phyloP scores from a whole-genome alignment of 1,140 invertebrate genomes.

The Lethrus apterus region DNA sequence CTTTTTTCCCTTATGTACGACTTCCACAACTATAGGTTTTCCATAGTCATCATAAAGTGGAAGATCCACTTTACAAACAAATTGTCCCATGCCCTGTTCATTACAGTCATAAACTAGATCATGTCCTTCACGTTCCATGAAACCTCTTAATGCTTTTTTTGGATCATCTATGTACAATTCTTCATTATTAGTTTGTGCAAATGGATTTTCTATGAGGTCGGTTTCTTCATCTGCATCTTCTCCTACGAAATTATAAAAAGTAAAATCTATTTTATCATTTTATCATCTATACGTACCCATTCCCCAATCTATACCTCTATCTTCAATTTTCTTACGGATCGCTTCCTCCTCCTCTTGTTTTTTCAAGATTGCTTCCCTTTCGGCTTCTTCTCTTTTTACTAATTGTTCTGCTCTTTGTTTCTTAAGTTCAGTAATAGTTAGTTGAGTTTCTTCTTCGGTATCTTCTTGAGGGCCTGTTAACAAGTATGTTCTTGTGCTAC shows the following conservation, averaged over 20 bases:
- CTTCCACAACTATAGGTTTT: slow-evolving; percentile 70
- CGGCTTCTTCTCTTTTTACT: slow-evolving; percentile 45
- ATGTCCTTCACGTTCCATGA: slow-evolving; percentile 91
- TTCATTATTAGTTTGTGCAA: slow-evolving; percentile 71
- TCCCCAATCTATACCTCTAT: slow-evolving; percentile 82
- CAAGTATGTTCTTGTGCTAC: slow-evolving; percentile 78
- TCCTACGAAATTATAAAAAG: slow-evolving; percentile 39
- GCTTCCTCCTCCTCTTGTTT: slow-evolving; percentile 47
- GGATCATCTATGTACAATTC: slow-evolving; percentile 89
- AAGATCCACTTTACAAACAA: slow-evolving; percentile 57
- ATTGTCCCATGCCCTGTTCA: slow-evolving; percentile 74
- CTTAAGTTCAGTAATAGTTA: slow-evolving; percentile 75
- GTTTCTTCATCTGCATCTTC: slow-evolving; percentile 85
- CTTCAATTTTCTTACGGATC: slow-evolving; percentile 49
- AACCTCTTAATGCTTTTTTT: slow-evolving; percentile 88
- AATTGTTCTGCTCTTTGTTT: slow-evolving; percentile 51
- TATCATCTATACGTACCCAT: slow-evolving; percentile 55
- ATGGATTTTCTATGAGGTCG: slow-evolving; percentile 76
- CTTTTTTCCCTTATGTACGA: slow-evolving; percentile 75
- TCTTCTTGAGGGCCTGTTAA: slow-evolving; percentile 80
- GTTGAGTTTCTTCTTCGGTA: slow-evolving; percentile 75
- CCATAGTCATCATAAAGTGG: slow-evolving; percentile 76
- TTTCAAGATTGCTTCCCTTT: slow-evolving; percentile 43
- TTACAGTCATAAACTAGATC: slow-evolving; percentile 77
- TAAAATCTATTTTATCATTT: background rate